A percentile compares a stretch with the other conserved stretches of the same genome.
Conservation (phyloP, 1,140 invertebrate species). For the Anagrus nilaparvatae region DNA sequence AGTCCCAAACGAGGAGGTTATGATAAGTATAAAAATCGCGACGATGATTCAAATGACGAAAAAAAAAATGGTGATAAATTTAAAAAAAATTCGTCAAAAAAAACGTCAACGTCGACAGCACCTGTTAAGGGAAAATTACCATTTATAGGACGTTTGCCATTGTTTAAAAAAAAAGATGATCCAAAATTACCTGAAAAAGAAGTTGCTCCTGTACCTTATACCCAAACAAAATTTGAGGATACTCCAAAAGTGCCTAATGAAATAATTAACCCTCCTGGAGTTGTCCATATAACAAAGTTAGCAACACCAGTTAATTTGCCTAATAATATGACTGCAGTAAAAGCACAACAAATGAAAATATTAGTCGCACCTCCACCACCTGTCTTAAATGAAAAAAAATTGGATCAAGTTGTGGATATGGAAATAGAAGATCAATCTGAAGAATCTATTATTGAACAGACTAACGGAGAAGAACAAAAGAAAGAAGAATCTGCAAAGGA, state of each 20-base stretch:
- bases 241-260: conserved; percentile 37
- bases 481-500: conserved; percentile 12
- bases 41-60: conserved; percentile 37
- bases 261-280: conserved; percentile 41
- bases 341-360: conserved; percentile 30
- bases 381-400: conserved; percentile 26
- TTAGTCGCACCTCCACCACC: conserved; percentile 36
- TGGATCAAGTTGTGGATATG: conserved; percentile 35
- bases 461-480: conserved; percentile 20
- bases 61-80: conserved; percentile 33
- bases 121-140: conserved; percentile 48
- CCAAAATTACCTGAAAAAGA: conserved; percentile 36
- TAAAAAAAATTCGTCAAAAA: conserved; percentile 29
- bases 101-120: conserved; percentile 22
- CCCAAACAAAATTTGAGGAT: conserved; percentile 37
- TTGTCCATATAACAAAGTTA: conserved; percentile 46
- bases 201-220: conserved; percentile 34
- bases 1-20: conserved; percentile 36
- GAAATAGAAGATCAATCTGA: conserved; percentile 41
- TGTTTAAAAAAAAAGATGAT: conserved; percentile 55
- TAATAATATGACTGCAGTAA: conserved; percentile 18
- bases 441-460: conserved; percentile 34
- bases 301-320: conserved; percentile 32
- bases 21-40: conserved; percentile 34
- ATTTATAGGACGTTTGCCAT: conserved; percentile 57